Base-by-base conservation (phyloP, 2,888 invertebrate species). In the Calliopum simillimum region DNA sequence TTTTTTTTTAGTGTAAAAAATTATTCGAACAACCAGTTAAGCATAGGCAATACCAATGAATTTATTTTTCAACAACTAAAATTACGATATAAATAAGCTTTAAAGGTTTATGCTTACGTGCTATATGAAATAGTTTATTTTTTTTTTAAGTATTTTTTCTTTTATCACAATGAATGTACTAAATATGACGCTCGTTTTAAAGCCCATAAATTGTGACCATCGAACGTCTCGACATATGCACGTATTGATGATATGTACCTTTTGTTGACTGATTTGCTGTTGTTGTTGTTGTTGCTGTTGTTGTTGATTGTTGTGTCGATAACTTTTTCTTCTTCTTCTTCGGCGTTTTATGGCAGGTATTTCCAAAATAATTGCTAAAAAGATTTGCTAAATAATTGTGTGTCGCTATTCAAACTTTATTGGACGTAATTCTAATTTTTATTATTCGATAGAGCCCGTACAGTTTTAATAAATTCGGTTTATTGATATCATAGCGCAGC, bases 321-420 rank as follows among this genome's bases (percentile, higher is more conserved):
- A 43, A 12, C 16, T 44, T 12, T n/a, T n/a, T 21, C 21, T 8
- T 64, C 33, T 25, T 63, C 25, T 14, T n/a, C 49, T 47, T 49
- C 25, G 23, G 13, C 53, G 2, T n/a, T 64, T 69, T 64, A 64
- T 64, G 64, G 46, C 19, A 56, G 67, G 68, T 64, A 63, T 71
- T 71, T 71, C 53, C 71, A 62, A 61, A 59, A 68, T 76, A 80
- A 78, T 78, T 78, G 73, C 53, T 41, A 77, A 79, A 81, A 82
- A 81, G 82, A 81, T 81, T 81, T 81, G 78, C 76, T 79, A 78
- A 82, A 79, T 81, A 82, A 78, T n/a, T n/a, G n/a, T n/a, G n/a
- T 81, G 81, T 81, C 82, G 83, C 81, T 80, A 76, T 83, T 81
- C 77, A 76, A 77, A 74, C 80, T 82, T 83, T 81, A 83, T 82